phyloP scores from a whole-genome alignment of 2,797 vertebrate species.

The Austrolebias charrua region DNA sequence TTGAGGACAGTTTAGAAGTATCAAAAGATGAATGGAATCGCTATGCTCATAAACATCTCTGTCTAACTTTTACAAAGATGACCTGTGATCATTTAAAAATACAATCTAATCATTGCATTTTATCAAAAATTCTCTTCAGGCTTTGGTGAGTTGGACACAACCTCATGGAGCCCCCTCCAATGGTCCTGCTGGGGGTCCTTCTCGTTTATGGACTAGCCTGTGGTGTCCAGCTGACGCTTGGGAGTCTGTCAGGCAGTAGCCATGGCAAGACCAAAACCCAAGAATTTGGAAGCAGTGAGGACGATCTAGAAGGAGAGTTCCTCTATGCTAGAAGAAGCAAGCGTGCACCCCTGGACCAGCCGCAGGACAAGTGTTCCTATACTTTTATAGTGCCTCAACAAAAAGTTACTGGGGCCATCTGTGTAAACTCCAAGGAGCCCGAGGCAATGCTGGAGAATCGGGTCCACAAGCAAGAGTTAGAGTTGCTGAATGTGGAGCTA shows the following conservation, averaged over 20 bases:
- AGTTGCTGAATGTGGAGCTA: constrained; percentile 92
- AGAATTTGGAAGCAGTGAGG: constrained; percentile 82
- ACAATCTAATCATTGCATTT: constrained; percentile 17
- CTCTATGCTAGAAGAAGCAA: constrained; percentile 86
- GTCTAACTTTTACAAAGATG: not conserved
- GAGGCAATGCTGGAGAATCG: constrained; percentile 89
- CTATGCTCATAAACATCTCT: too few relatives aligned
- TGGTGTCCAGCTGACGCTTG: constrained; percentile 56
- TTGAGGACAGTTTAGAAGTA: too few relatives aligned
- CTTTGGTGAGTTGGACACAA: constrained; percentile 55
- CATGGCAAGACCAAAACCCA: constrained; percentile 64
- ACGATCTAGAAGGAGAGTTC: constrained; percentile 83
- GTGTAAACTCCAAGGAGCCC: constrained; percentile 95
- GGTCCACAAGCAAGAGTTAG: constrained; percentile 94
- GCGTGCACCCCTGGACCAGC: constrained; percentile 69
- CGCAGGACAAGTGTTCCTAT: constrained; percentile 92
- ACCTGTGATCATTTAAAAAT: not conserved
- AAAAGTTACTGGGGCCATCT: constrained; percentile 96
- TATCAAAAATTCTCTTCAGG: constrained; percentile 34
- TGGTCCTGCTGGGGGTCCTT: constrained; percentile 72
- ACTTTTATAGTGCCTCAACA: constrained; percentile 98
- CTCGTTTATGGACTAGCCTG: constrained; percentile 67
- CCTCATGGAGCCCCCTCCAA: constrained; percentile 74
- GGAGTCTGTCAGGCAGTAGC: constrained; percentile 43
- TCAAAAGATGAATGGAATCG: too few relatives aligned